Base-by-base conservation (phyloP, 1,140 invertebrate genomes). In the Spodoptera frugiperda region DNA sequence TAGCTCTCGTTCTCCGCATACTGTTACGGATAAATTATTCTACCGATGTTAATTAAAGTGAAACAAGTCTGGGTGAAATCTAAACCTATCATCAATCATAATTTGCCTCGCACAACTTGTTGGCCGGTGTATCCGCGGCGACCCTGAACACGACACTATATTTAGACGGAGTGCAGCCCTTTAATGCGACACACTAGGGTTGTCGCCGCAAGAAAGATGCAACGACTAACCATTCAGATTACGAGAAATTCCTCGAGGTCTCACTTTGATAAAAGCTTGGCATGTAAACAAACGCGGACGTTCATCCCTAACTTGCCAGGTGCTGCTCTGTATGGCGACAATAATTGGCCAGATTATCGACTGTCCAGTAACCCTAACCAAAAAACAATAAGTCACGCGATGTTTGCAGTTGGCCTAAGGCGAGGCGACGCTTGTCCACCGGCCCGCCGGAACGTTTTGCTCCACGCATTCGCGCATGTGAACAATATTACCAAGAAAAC, bases 91-190 rank as follows among this genome's bases (percentile, higher is more conserved):
- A 91, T 91, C 87, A 87, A 82, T 93, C 90, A 89, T 88, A 91
- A 91, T 92, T 91, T 91, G 90, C 86, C 83, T 82, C 86, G 85
- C 80, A 84, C 82, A 81, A 84, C 83, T 88, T 89, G 82, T 88
- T 90, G 89, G 89, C 86, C 86, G 77, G 81, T 85, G 85, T 87
- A 84, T 79, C 81, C 83, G 76, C 68, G 30, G 78, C 87, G 89
- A 88, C 90, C 90, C 89, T 91, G 90, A 89, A 83, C 83, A 55
- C 54, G 78, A 49, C 68, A 79, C 88, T 93, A 92, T 81, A 88
- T 89, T 86, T 92, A 93, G 88, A 78, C 15, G 48, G 49, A 81
- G 54, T 82, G 76, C 89, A 92, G 87, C 91, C 91, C 91, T 92
- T 89, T 73, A 73, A 30, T 73, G 71, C 78, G 82, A 79, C 33